These are phyloP conservation scores for Geotria australis DNA, from an alignment of 2,797 vertebrate genomes.

Conservation along the genomic window DNA sequence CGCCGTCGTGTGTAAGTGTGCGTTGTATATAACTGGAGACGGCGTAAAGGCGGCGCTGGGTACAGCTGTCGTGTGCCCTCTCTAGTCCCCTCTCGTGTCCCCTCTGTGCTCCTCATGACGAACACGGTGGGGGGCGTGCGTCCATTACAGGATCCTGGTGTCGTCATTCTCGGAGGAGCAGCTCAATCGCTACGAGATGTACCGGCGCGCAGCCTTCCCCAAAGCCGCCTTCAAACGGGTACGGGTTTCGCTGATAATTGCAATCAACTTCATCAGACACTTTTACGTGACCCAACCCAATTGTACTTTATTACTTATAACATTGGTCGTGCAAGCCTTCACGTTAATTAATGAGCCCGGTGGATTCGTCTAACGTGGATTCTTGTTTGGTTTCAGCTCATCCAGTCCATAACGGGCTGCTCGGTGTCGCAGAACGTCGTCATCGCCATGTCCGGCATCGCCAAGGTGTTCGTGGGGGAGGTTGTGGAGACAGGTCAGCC, in stretches of 20 bases:
- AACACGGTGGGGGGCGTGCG: neutral
- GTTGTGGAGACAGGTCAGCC: conserved; percentile 68
- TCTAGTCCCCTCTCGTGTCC: no score
- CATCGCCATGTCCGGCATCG: conserved; percentile 89
- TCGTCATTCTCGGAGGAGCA: conserved; percentile 96
- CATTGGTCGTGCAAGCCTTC: no score
- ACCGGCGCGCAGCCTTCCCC: conserved; percentile 69
- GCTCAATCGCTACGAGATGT: conserved; percentile 94
- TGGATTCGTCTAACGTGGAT: no score
- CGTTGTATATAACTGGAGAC: no score
- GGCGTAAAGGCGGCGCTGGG: no score
- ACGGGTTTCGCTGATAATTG: conserved; percentile 4
- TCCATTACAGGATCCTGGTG: conserved; percentile 42
- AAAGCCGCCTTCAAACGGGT: conserved; percentile 93
- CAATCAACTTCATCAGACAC: no score
- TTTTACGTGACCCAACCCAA: no score
- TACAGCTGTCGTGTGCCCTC: no score
- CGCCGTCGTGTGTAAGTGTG: no score
- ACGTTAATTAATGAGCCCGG: no score
- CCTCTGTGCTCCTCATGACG: no score
- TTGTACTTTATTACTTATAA: no score
- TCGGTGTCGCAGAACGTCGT: conserved; percentile 97
- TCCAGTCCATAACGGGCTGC: conserved; percentile 89
- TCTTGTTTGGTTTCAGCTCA: conserved; percentile 21
- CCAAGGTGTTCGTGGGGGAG: conserved; percentile 61